Base-by-base conservation (phyloP, 2,797 vertebrate species). In the Harpagifer antarcticus region DNA sequence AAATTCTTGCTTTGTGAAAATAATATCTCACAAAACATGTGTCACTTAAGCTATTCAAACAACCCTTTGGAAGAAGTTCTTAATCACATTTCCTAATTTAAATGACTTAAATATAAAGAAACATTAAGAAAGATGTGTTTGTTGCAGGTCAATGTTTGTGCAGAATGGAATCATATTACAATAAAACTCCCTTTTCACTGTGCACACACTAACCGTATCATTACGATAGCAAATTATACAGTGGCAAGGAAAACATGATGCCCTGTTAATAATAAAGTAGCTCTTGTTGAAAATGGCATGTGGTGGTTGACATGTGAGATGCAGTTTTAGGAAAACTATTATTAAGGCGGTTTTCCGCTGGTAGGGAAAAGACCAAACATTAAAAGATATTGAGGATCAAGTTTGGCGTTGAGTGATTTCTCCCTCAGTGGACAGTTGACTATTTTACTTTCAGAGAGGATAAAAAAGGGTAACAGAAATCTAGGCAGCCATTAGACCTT, bases 211-310 rank as follows among this genome's bases (percentile, higher is more conserved):
- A 37, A 70, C 45, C 57, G 42, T 44, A 42, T 69, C 64, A 69
- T 20, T 71, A 68, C 57, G 57, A 53, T 2, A 45, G 42, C 13
- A 80, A 80, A 89, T 84, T 33, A 86, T n/a, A 78, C 67, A 66
- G 70, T 11, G 20, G 54, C 50, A n/a, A 37, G 71, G 75, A 75
- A 73, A 78, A 68, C 6, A 56, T 54, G 67, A 68, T 68, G 40
- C 42, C 40, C 42, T n/a, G 47, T n/a, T 72, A 53, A 82, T 72
- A 53, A 45, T 47, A 52, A 61, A 77, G 59, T 16, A 31, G 4
- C 48, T 59, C 33, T 11, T 50, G 62, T 20, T 58, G 58, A 68
- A n/a, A 37, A n/a, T 16, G 44, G 47, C 42, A 33, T 2, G 53
- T 16, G 10, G 43, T 14, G 54, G n/a, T 19, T 55, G 45, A 68